Percentiles rank a stretch among this genome's conserved stretches.
Evolutionary conservation across 2,888 invertebrate genomes (phyloP).

Genomic region (Octodonta nipae): DNA sequence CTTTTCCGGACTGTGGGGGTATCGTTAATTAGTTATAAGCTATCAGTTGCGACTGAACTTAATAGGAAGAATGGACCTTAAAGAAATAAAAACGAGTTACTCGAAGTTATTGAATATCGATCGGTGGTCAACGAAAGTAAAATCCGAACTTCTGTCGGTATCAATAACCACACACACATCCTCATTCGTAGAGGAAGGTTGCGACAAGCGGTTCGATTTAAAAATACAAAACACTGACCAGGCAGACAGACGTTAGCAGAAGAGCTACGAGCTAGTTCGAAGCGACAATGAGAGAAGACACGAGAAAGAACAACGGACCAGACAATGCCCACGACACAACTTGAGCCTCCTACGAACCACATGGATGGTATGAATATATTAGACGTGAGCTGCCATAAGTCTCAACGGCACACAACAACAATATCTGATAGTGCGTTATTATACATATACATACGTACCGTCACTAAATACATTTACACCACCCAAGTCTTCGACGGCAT

Average conservation of each 20-base stretch:
- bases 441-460: conserved; percentile 18
- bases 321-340: conserved; percentile 24
- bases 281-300: conserved; percentile 24
- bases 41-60: too few species aligned
- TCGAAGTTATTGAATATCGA: conserved; percentile 6
- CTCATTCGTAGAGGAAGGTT: conserved; percentile 5
- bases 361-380: conserved; percentile 32
- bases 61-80: too few species aligned
- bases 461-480: conserved; percentile 16
- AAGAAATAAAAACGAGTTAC: too few species aligned
- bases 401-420: conserved; percentile 17
- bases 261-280: conserved; percentile 23
- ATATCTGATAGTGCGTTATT: conserved; percentile 18
- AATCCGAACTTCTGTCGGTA: conserved; percentile 10
- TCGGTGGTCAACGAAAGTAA: conserved; percentile 10
- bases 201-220: conserved; percentile 10
- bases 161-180: conserved; percentile 11
- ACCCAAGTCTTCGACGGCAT: conserved; percentile 8
- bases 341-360: conserved; percentile 21
- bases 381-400: conserved; percentile 31
- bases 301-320: conserved; percentile 17
- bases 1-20: too few species aligned
- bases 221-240: conserved; percentile 22
- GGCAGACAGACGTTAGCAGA: conserved; percentile 13
- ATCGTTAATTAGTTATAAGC: too few species aligned